Base-by-base conservation (phyloP, 2,888 invertebrate species). In the Eupeodes latifasciatus region DNA sequence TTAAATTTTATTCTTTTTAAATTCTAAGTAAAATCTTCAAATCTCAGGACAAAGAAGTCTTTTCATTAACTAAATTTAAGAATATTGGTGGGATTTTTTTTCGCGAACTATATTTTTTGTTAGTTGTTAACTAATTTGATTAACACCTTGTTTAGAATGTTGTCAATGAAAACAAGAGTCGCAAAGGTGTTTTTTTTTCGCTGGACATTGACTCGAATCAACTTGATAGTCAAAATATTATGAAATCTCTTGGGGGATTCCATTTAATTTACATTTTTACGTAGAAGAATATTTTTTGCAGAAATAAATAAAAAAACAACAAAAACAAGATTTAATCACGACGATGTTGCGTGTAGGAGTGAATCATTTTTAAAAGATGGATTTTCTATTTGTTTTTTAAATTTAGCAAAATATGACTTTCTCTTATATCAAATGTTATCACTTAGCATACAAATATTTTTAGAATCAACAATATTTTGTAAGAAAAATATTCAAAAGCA, bases 251-350 rank as follows among this genome's bases (percentile, higher is more conserved):
- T 55, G 62, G 62, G 75, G 53, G 61, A 76, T 64, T 64, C 75
- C 59, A 76, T 3, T 10, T 16, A 0, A 76, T 76, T 64, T 11
- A 19, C 61, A 76, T 76, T 49, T 76, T 76, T 62, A 40, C 62
- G 49, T 59, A 62, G 71, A 71, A 62, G 71, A 71, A 79, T n/a
- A n/a, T n/a, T 10, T 71, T 79, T 71, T 59, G 61, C 71, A 27
- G 44, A 51, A 11, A 34, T 47, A 44, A 44, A 62, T 19, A 61
- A 40, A 27, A 66, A 76, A 47, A 14, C n/a, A 6, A n/a, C 10
- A 44, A 10, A 34, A 9, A 34, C 10, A 11, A n/a, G 40, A 47
- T 47, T 11, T 1, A 12, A 66, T 14, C 66, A 49, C 64, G 40
- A 53, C 40, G 62, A 62, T 1, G 40, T 16, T 62, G 66, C 55